Evolutionary conservation across 2,888 invertebrate genomes (phyloP).

Genomic region (Torymus texanus): DNA sequence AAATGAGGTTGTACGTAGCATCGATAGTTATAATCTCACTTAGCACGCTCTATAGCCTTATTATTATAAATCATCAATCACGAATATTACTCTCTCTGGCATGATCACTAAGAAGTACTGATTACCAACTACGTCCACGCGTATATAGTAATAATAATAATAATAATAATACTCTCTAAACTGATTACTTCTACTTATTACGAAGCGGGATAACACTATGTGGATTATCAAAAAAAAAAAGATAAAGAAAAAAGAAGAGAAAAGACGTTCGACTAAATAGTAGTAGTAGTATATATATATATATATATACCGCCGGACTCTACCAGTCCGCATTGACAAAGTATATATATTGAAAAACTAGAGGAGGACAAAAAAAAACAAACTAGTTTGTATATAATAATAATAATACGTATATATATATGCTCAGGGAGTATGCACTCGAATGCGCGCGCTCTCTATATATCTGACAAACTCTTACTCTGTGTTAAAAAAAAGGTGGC

Average conservation of each 20-base stretch:
- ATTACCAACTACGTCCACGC: constrained; percentile 32
- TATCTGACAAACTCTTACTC: too few species aligned
- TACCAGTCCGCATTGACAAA: neutral
- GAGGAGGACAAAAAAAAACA: constrained; percentile 3
- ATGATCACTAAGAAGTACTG: constrained; percentile 24
- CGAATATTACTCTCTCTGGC: constrained; percentile 15
- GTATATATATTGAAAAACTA: neutral
- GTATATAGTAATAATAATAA: neutral
- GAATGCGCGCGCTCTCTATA: too few species aligned
- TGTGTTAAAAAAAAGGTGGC: too few species aligned
- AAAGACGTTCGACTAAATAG: neutral
- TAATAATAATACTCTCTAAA: neutral
- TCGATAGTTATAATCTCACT: constrained; percentile 24
- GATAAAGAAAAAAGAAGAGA: neutral
- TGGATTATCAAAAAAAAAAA: neutral
- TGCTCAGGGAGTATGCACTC: too few species aligned
- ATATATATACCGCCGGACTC: neutral
- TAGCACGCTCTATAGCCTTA: constrained; percentile 25
- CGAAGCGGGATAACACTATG: neutral
- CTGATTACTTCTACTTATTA: neutral
- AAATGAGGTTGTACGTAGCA: constrained; percentile 28
- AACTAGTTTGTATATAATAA: constrained; percentile 17
- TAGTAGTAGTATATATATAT: neutral
- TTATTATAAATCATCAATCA: too few species aligned
- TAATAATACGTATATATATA: too few species aligned